phyloP scores from a whole-genome alignment of 2,113 vertebrate species.

The Cavia aperea region DNA sequence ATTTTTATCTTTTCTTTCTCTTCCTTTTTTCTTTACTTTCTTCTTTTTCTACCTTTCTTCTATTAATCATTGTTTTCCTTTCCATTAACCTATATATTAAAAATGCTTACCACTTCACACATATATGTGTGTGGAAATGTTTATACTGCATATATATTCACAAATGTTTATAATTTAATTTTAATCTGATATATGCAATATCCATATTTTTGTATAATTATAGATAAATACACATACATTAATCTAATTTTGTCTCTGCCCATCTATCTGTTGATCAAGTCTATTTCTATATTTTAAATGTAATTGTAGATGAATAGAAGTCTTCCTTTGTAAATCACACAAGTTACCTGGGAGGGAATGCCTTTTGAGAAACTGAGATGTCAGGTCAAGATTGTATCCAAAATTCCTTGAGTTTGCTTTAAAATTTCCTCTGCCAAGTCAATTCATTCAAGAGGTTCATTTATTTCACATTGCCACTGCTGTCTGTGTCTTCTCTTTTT shows the following conservation, averaged over 20 bases:
- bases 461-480: background rate
- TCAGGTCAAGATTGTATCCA: background rate
- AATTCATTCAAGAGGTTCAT: background rate
- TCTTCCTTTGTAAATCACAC: background rate
- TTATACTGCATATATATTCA: background rate
- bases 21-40: background rate
- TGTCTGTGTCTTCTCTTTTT: background rate
- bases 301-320: background rate
- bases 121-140: background rate
- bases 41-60: background rate
- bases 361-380: background rate
- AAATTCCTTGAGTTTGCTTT: background rate
- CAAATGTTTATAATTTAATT: background rate
- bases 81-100: background rate
- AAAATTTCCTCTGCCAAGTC: background rate
- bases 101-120: background rate
- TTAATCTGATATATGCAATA: background rate
- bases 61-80: background rate
- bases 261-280: background rate
- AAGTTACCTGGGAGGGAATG: background rate
- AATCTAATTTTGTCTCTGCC: background rate
- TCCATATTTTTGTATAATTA: background rate
- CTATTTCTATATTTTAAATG: background rate
- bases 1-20: background rate
- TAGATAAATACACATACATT: background rate